Base-by-base conservation (phyloP, 2,888 invertebrate species). In the Mythimna vitellina region DNA sequence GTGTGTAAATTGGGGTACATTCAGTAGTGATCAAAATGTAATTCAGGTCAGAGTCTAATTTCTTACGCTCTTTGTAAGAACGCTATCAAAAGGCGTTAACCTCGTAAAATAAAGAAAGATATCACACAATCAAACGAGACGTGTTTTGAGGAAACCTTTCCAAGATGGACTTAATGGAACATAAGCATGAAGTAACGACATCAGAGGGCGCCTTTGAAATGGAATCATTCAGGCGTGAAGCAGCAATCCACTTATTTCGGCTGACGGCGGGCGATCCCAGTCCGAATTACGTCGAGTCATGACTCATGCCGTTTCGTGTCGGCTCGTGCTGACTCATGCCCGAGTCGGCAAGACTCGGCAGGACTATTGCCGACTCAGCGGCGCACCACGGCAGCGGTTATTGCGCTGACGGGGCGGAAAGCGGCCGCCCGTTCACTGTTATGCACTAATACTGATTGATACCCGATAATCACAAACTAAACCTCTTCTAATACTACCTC, bases 171-270 rank as follows among this genome's bases (percentile, higher is more conserved):
- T 74, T 78, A 83, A 81, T 76, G 70, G 81, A 86, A 87, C 84
- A 85, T 88, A 87, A 89, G 81, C 87, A 83, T 83, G 83, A 82
- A 88, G 89, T 91, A 91, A 92, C 90, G 89, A 89, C 89, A 91
- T 90, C 88, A 90, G 83, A 89, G 88, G 88, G 87, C 86, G 87
- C 88, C 88, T 93, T 93, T 90, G 90, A 91, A 93, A 93, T 89
- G 89, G 89, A 93, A 91, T 92, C 92, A 91, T 92, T 93, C 89
- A 91, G 87, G 87, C 93, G 93, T 94, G 92, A 92, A 94, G 92
- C 88, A 89, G 92, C 93, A 94, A 95, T 95, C 93, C 91, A 95
- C 93, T 95, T 95, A 95, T 95, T 95, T 93, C 91, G 89, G 93
- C 92, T 92, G 92, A 92, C 91, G 92, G 90, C 92, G 86, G 90